Evolutionary conservation across 2,888 invertebrate genomes (phyloP).

Genomic region (Drosophila putrida): DNA sequence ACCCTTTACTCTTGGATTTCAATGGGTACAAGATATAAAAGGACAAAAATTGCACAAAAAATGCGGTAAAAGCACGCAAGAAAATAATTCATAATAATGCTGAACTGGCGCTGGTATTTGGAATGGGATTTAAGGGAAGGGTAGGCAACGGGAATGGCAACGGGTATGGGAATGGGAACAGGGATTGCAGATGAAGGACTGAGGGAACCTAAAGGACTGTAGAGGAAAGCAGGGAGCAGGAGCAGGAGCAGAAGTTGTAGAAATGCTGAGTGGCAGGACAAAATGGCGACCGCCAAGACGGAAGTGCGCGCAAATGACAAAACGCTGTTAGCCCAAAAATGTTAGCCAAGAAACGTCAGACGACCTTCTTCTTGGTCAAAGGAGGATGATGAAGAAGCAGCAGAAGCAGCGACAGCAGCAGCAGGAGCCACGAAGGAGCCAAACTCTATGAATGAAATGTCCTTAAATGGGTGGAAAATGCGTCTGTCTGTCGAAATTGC

Average conservation of each 20-base stretch:
- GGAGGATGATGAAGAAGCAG: neutral
- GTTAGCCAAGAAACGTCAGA: conserved; percentile 16
- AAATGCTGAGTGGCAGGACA: conserved; percentile 50
- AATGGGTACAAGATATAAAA: neutral
- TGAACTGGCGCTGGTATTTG: conserved; percentile 28
- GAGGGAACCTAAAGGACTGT: neutral
- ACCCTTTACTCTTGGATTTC: neutral
- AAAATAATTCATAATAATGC: conserved; percentile 72
- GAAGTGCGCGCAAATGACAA: conserved; percentile 67
- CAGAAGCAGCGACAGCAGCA: neutral
- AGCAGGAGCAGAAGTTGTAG: neutral
- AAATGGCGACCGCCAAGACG: conserved; percentile 53
- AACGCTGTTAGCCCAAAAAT: conserved; percentile 46
- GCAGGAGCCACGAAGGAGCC: neutral
- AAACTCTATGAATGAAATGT: conserved; percentile 14
- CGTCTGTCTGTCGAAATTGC: conserved; percentile 20
- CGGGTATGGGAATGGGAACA: neutral
- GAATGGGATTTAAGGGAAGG: conserved; percentile 7
- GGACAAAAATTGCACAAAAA: conserved; percentile 37
- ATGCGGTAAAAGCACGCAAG: conserved; percentile 48
- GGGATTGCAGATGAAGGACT: neutral
- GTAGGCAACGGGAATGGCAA: neutral
- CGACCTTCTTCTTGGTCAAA: neutral
- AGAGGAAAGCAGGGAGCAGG: neutral
- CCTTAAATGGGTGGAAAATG: conserved; percentile 39